A percentile compares a stretch with the other conserved stretches of the same genome.
phyloP scores from a whole-genome alignment of 1,140 invertebrate genomes.

The Ladona fulva region DNA sequence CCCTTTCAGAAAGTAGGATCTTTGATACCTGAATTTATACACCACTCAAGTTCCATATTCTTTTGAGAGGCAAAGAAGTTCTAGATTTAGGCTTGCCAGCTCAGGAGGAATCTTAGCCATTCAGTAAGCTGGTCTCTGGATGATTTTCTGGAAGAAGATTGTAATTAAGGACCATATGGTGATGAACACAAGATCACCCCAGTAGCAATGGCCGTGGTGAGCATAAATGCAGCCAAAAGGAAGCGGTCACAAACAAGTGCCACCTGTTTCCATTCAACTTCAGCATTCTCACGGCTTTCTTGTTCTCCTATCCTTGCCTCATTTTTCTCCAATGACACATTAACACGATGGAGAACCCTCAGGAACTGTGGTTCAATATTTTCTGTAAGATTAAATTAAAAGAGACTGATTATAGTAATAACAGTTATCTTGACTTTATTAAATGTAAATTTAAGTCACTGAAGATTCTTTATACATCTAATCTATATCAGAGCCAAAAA shows the following conservation, averaged over 20 bases:
- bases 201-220: constrained; percentile 52
- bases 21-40: no score
- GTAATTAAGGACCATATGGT: constrained; percentile 37
- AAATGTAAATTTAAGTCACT: no score
- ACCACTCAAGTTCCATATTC: no score
- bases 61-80: no score
- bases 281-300: constrained; percentile 52
- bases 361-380: constrained; percentile 51
- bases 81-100: no score
- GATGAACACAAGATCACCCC: constrained; percentile 52
- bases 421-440: no score
- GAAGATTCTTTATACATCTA: no score
- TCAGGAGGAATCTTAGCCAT: no score
- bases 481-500: no score
- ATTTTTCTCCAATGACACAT: constrained; percentile 60
- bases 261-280: constrained; percentile 69
- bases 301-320: constrained; percentile 57
- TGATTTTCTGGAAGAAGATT: neutral
- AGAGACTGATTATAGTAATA: no score
- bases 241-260: constrained; percentile 60
- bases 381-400: constrained; percentile 28
- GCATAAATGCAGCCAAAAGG: constrained; percentile 55
- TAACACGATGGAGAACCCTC: constrained; percentile 53
- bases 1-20: no score
- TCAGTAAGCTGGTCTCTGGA: no score